Evolutionary conservation across 2,888 invertebrate species (phyloP).

Genomic region (Phymatocera aterrima): DNA sequence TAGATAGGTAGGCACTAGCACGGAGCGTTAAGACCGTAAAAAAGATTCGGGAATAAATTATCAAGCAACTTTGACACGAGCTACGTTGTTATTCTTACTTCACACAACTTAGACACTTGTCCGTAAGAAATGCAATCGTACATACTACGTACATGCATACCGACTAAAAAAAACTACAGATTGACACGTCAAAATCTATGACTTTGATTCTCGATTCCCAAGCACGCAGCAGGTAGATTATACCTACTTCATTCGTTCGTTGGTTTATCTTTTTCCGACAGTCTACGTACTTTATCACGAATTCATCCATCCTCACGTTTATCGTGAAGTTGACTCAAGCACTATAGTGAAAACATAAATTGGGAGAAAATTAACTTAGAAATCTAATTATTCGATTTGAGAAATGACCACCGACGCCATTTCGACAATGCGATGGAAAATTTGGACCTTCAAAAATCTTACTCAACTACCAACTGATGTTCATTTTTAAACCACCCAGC

Average conservation of each 20-base stretch:
- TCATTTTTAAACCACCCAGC: too few relatives aligned
- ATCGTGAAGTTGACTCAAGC: too few relatives aligned
- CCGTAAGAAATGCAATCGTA: not conserved
- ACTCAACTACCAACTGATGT: too few relatives aligned
- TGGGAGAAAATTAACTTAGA: too few relatives aligned
- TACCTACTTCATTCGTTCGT: not conserved
- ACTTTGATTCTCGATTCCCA: not conserved
- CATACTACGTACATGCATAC: not conserved
- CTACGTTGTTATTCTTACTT: conserved; percentile 3
- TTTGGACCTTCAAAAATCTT: too few relatives aligned
- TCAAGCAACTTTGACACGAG: not conserved
- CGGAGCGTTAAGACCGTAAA: not conserved
- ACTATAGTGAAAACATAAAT: too few relatives aligned
- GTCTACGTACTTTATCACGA: too few relatives aligned
- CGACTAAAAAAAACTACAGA: not conserved
- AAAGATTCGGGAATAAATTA: conserved; percentile 36
- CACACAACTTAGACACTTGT: not conserved
- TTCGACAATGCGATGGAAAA: too few relatives aligned
- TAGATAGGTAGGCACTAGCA: not conserved
- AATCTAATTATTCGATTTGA: too few relatives aligned
- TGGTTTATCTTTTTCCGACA: too few relatives aligned
- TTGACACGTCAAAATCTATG: conserved; percentile 1
- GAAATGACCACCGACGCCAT: too few relatives aligned
- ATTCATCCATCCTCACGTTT: too few relatives aligned
- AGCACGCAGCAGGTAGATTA: not conserved